Evolutionary conservation across 2,888 invertebrate species (phyloP), one percentile per base, ranked within the genome.

Genomic region (Drosophila niveifrons): DNA sequence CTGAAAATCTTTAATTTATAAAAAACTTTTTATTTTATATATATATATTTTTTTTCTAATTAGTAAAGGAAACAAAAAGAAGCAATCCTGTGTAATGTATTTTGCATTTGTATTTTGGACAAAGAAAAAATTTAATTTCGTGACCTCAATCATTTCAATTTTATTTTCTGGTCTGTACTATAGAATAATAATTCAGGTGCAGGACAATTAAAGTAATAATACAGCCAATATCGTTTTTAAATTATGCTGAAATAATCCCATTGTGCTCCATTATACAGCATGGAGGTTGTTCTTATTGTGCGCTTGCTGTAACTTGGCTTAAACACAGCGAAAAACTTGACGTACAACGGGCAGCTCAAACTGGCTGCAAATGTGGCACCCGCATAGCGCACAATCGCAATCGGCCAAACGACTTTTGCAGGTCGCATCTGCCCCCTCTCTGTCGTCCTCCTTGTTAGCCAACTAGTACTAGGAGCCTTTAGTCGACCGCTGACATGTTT

Each of bases 241-340:
- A n/a, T 3, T 36, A 11, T 57, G 2, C 3, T n/a, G 6, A 13
- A 17, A 23, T 28, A 23, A 7, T n/a, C 44, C 74, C 63, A 78
- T 52, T 58, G 57, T 78, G 63, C 31, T 39, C 15, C 44, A 59
- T 41, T 68, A 68, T 62, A 48, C 36, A 31, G 39, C 56, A 63
- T 56, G 66, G 66, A 56, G 72, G 46, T 44, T 48, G 55, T 56
- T 48, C 23, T 28, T 63, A 7, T 34, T 56, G 8, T 57, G 44
- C 11, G 9, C 34, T 55, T 58, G 34, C 23, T 57, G 72, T 69
- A 68, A 59, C 65, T 69, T 76, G 80, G 71, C 61, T 76, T 82
- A 76, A 88, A 72, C 53, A 71, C 48, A 64, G 57, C 44, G 47
- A 58, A 69, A 69, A 71, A 89, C 85, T 89, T 85, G 89, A 89